A percentile compares a stretch with the other conserved stretches of the same genome.
Evolutionary conservation across 2,888 invertebrate genomes (phyloP).

Genomic region (Drosophila austrosaltans): DNA sequence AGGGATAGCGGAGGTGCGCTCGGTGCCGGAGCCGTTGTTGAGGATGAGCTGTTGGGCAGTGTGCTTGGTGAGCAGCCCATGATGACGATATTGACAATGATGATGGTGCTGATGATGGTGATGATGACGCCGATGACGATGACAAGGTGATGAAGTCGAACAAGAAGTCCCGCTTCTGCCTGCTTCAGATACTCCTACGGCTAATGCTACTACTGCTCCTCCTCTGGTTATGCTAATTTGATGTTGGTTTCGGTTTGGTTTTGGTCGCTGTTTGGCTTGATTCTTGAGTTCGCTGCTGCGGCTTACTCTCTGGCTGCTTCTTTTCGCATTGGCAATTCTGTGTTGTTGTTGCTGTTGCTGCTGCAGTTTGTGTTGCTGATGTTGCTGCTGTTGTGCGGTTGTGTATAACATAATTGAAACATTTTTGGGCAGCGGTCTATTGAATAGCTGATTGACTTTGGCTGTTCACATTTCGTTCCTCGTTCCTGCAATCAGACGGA

Average conservation of each 20-base stretch:
- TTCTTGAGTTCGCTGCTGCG: constrained; percentile 45
- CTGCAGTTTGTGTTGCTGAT: constrained; percentile 32
- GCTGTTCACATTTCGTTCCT: constrained; percentile 52
- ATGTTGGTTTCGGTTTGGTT: constrained; percentile 62
- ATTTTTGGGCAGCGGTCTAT: constrained; percentile 67
- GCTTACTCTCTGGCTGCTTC: constrained; percentile 48
- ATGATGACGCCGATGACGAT: background rate
- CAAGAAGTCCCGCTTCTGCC: constrained; percentile 41
- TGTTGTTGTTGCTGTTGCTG: constrained; percentile 41
- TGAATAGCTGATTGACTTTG: constrained; percentile 49
- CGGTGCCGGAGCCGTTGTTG: constrained; percentile 45
- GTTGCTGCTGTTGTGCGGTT: constrained; percentile 44
- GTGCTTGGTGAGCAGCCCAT: constrained; percentile 80
- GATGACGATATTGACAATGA: constrained; percentile 19
- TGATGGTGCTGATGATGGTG: background rate
- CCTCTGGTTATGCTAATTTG: constrained; percentile 65
- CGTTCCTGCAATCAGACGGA: constrained; percentile 27
- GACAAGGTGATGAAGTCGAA: background rate
- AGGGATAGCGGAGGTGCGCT: constrained; percentile 52
- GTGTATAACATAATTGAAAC: constrained; percentile 72
- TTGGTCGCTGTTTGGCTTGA: constrained; percentile 55
- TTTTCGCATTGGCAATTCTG: constrained; percentile 38
- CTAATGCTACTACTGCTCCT: constrained; percentile 27
- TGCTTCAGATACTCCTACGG: constrained; percentile 21
- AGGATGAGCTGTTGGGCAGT: constrained; percentile 58